Conservation (phyloP, 1,140 invertebrate species). For the Zaprionus camerounensis region DNA sequence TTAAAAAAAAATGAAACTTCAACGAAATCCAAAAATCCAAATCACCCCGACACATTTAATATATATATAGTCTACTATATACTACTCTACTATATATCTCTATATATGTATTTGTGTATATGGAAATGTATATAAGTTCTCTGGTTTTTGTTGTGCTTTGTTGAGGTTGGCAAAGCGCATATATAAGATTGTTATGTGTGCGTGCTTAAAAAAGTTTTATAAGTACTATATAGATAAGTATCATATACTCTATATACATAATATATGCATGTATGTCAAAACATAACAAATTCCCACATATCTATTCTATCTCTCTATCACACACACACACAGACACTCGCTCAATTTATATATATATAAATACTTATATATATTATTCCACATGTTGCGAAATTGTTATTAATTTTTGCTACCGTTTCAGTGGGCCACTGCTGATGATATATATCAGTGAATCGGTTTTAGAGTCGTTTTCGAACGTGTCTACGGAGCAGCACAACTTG, state of each 20-base stretch:
- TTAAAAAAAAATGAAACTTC: conserved; percentile 20
- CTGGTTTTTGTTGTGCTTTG: conserved; percentile 47
- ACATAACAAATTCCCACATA: conserved; percentile 36
- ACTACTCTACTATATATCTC: conserved; percentile 24
- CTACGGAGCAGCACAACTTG: conserved; percentile 48
- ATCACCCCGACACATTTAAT: conserved; percentile 39
- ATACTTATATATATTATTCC: conserved; percentile 10
- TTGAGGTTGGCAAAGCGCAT: conserved; percentile 41
- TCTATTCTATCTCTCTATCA: conserved; percentile 8
- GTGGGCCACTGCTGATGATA: conserved; percentile 46
- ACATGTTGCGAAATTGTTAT: conserved; percentile 39
- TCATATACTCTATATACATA: conserved; percentile 29
- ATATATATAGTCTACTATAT: conserved; percentile 24
- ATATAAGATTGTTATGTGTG: conserved; percentile 44
- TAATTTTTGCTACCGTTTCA: conserved; percentile 72
- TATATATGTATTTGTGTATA: conserved; percentile 37
- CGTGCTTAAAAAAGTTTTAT: conserved; percentile 32
- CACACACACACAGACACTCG: conserved; percentile 13
- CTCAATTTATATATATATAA: conserved; percentile 29
- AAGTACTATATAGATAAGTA: conserved; percentile 26
- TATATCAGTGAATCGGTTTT: conserved; percentile 3
- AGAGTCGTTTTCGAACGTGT: conserved; percentile 10
- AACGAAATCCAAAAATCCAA: conserved; percentile 34
- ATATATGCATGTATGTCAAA: conserved; percentile 46
- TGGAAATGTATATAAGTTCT: conserved; percentile 51